These are phyloP conservation scores for Xyrauchen texanus DNA, from an alignment of 2,113 vertebrate genomes.

Conservation along the genomic window DNA sequence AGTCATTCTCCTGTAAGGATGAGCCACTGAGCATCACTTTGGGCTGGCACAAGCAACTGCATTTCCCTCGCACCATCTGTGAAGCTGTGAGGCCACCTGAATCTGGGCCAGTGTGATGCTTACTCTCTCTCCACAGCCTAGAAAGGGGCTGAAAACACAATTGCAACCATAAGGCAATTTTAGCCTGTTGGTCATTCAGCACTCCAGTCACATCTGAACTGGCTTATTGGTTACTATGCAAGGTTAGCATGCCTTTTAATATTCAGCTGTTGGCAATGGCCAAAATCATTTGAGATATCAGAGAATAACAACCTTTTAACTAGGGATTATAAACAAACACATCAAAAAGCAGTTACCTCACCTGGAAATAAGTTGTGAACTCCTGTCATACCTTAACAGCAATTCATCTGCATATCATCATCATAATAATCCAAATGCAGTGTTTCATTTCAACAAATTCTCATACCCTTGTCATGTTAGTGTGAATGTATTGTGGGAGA, in stretches of 20 bases:
- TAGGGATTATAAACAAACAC: no score
- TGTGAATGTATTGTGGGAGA: constrained; percentile 12
- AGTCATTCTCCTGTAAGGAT: background rate
- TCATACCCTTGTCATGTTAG: background rate
- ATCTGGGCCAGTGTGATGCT: constrained; percentile 34
- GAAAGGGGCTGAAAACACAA: background rate
- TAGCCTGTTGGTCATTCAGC: background rate
- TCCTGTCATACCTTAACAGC: background rate
- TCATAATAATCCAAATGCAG: no score
- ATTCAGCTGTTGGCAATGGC: no score
- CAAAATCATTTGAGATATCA: background rate
- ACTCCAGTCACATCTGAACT: background rate
- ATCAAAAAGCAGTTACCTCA: no score
- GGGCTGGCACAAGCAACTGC: constrained; percentile 36
- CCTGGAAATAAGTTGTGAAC: no score
- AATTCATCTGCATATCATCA: background rate
- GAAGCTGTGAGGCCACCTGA: constrained; percentile 28
- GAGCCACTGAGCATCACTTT: constrained; percentile 29
- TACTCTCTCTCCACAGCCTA: background rate
- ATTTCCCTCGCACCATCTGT: constrained; percentile 42
- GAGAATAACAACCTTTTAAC: background rate
- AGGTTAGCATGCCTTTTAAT: no score
- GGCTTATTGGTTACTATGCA: no score
- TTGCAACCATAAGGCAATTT: background rate
- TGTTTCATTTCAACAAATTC: no score